phyloP scores from a whole-genome alignment of 2,113 vertebrate species.

The Corythornis madagascariensis region DNA sequence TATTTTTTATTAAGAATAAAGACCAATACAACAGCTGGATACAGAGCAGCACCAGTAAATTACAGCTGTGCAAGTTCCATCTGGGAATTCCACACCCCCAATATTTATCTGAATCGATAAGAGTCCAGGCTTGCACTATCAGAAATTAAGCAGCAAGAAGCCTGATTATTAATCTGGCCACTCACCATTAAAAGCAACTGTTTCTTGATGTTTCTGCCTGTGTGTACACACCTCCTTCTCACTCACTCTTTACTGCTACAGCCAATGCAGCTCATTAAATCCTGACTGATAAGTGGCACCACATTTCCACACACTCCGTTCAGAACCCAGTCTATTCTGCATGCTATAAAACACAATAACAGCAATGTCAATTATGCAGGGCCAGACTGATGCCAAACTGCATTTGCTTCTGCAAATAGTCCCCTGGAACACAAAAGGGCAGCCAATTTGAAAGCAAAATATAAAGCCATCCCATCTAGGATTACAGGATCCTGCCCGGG shows the following conservation, averaged over 20 bases:
- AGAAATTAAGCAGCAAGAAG: not conserved
- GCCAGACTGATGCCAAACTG: slow-evolving; percentile 9
- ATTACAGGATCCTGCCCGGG: not conserved
- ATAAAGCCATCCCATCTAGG: slow-evolving; percentile 16
- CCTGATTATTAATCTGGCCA: not conserved
- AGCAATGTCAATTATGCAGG: slow-evolving; percentile 34
- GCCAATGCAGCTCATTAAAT: not conserved
- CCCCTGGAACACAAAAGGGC: slow-evolving; percentile 6
- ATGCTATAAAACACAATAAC: slow-evolving; percentile 9
- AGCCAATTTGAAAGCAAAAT: not conserved
- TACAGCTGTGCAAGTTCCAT: not conserved
- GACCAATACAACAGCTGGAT: slow-evolving; percentile 24
- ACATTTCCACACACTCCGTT: not conserved
- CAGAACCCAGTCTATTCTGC: not conserved
- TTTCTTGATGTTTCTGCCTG: slow-evolving; percentile 1
- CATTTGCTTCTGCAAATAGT: slow-evolving; percentile 49
- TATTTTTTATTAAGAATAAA: slow-evolving; percentile 8
- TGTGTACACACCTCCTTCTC: not conserved
- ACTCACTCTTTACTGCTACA: not conserved
- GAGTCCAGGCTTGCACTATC: not conserved
- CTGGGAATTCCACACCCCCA: not conserved
- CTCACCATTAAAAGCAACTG: not conserved
- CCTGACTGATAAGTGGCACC: slow-evolving; percentile 4
- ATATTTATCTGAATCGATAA: not conserved
- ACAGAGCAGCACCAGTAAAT: not conserved